Evolutionary conservation across 2,797 vertebrate species (phyloP), one percentile per base, ranked within the genome.

Genomic region (Schizopygopsis malacanthus): DNA sequence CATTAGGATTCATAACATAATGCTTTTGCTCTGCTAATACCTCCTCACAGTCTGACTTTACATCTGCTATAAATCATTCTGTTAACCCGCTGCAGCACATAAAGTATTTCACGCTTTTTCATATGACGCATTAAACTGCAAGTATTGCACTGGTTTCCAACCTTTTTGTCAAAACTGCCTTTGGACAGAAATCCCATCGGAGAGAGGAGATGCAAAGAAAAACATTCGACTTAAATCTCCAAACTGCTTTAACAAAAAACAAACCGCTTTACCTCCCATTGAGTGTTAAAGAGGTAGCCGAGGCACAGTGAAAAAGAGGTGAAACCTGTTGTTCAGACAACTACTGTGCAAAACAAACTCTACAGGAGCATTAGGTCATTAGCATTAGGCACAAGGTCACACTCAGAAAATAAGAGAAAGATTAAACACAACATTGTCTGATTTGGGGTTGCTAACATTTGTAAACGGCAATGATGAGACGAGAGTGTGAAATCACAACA

Each of bases 31-130:
- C 81, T 43, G 76, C 54, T 61, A 61, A 61, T 79, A 79, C 39
- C 15, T 50, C 41, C 71, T 75, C 18, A 47, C 54, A 50, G 41
- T 18, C 81, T 16, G 18, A 83, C 56, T 63, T 83, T 73, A 75
- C 41, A 63, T 61, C 81, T 37, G 54, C 61, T 78, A 56, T 84
- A 56, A 78, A 78, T 77, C 47, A 69, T 84, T 84, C 9, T 28
- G 65, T 70, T 70, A 39, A 69, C 63, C 73, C 28, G n/a, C 45
- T 77, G 82, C 75, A n/a, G 37, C 28, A 78, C 54, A 41, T 52
- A 78, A 25, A 43, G 61, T 16, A 6, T 79, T 56, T 71, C 59
- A 84, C 5, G 8, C 45, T 52, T 43, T 69, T 47, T 11, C 45
- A 25, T 54, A 41, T 67, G 25, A 37, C 45, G 54, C 70, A 37